Conservation (phyloP, 1,140 invertebrate species). For the Danaus plexippus region DNA sequence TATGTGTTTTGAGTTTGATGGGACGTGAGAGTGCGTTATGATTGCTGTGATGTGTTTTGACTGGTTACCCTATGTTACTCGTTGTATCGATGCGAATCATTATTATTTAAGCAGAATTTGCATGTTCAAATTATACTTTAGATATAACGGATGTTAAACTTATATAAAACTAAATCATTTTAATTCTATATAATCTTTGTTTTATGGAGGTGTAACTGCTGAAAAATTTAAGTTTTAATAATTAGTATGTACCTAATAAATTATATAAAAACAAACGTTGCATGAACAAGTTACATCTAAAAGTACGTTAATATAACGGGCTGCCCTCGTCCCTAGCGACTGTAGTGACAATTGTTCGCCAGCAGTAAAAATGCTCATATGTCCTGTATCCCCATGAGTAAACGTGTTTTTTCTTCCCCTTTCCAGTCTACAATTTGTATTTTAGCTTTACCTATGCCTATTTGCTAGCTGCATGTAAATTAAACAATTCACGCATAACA, state of each 20-base stretch:
- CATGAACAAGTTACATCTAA: too few species aligned
- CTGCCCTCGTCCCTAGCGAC: conserved; percentile 30
- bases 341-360: conserved; percentile 37
- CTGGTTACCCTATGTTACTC: conserved; percentile 1
- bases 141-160: too few species aligned
- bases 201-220: too few species aligned
- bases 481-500: too few species aligned
- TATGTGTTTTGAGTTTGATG: conserved; percentile 11
- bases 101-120: too few species aligned
- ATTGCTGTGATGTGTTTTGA: conserved; percentile 17
- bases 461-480: conserved; percentile 8
- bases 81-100: too few species aligned
- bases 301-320: not conserved
- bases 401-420: conserved; percentile 31
- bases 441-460: conserved; percentile 30
- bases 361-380: conserved; percentile 42
- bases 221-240: too few species aligned
- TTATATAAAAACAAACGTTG: too few species aligned
- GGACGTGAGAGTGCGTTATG: conserved; percentile 11
- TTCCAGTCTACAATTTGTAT: conserved; percentile 32
- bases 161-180: too few species aligned
- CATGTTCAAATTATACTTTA: too few species aligned
- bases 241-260: too few species aligned
- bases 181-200: too few species aligned
- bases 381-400: conserved; percentile 34